These are phyloP conservation scores for Daphoenositta chrysoptera DNA, from an alignment of 2,113 vertebrate genomes.

Conservation along the genomic window DNA sequence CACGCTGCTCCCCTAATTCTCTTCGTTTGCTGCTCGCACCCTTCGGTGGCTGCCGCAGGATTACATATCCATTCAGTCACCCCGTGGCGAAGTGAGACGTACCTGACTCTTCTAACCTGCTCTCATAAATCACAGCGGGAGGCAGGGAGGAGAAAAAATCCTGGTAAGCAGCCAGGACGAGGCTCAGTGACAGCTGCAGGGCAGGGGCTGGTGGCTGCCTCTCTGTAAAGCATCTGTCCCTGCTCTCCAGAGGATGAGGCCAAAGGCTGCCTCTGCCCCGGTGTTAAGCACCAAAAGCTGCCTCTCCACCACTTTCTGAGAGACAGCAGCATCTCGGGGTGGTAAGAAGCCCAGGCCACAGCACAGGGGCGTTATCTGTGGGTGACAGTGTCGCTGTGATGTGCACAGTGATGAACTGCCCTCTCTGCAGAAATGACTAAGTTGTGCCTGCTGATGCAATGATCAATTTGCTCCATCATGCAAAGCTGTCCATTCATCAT, in stretches of 20 bases:
- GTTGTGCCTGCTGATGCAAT: constrained; percentile 66
- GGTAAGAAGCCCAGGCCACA: not conserved
- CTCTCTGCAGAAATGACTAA: constrained; percentile 67
- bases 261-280: not conserved
- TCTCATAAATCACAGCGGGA: not conserved
- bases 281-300: not conserved
- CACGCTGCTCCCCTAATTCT: not conserved
- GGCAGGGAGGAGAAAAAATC: not conserved
- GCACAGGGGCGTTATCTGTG: constrained; percentile 10
- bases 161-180: not conserved
- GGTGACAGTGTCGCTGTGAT: not conserved
- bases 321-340: not conserved
- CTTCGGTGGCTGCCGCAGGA: not conserved
- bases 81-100: not conserved
- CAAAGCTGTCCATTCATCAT: constrained; percentile 76
- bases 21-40: not conserved
- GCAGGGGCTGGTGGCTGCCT: not conserved
- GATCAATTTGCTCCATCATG: constrained; percentile 70
- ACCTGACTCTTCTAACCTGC: not conserved
- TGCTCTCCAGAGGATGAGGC: not conserved
- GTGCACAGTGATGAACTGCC: constrained; percentile 55
- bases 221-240: not conserved
- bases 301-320: not conserved
- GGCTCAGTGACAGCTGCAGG: not conserved
- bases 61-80: not conserved